Percentiles rank a stretch among this genome's conserved stretches.
These are phyloP conservation scores for Dione juno DNA, from an alignment of 2,888 invertebrate species.

Conservation along the genomic window DNA sequence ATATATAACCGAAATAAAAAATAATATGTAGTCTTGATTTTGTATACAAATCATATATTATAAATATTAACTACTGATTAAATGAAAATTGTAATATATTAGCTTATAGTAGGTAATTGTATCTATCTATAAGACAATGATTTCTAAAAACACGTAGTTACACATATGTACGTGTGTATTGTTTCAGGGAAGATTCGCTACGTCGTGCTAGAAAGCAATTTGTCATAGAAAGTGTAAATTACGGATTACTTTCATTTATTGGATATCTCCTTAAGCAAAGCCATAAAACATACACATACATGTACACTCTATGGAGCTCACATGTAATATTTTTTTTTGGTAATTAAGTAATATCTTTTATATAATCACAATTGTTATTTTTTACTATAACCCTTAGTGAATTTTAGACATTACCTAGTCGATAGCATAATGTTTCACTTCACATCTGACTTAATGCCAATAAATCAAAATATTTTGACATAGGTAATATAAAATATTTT, in stretches of 20 bases:
- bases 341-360: neutral
- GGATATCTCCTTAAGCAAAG: conserved; percentile 50
- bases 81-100: neutral
- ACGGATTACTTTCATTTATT: conserved; percentile 64
- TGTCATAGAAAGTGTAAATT: conserved; percentile 70
- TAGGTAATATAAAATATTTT: neutral
- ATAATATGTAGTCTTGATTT: neutral
- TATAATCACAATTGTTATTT: neutral
- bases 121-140: conserved; percentile 8
- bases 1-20: too few species aligned
- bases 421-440: too few species aligned
- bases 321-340: neutral
- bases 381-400: neutral
- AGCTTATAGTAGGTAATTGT: neutral
- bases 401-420: too few species aligned
- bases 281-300: neutral
- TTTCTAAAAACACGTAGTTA: conserved; percentile 17
- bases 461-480: neutral
- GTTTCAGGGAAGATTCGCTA: conserved; percentile 50
- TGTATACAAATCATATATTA: too few species aligned
- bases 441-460: neutral
- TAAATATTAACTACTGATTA: neutral
- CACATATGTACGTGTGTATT: conserved; percentile 23
- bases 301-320: too few species aligned
- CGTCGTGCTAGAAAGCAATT: conserved; percentile 71